phyloP scores from a whole-genome alignment of 2,888 invertebrate genomes.

The Eremobia ochroleuca region DNA sequence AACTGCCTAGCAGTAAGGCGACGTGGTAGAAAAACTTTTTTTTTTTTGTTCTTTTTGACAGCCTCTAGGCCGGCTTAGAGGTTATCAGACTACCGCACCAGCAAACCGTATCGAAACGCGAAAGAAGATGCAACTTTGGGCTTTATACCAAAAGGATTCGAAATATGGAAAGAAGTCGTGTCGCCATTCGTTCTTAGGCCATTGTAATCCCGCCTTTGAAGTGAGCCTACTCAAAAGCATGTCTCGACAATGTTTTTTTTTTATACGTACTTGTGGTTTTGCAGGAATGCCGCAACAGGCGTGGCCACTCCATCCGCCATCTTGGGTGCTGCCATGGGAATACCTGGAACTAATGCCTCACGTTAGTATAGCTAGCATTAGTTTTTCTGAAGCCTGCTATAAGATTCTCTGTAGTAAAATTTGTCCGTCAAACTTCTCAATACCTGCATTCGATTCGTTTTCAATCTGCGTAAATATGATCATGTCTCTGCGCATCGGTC shows the following conservation, averaged over 20 bases:
- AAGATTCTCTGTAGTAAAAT: background rate
- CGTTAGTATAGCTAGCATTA: constrained; percentile 74
- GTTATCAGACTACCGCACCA: background rate
- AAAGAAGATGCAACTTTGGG: background rate
- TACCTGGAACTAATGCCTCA: constrained; percentile 84
- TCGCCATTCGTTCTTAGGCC: background rate
- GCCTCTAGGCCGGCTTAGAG: background rate
- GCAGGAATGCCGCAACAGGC: constrained; percentile 83
- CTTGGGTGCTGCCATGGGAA: constrained; percentile 94
- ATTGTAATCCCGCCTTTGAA: background rate
- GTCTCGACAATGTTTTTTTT: background rate
- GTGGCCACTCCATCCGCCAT: constrained; percentile 92
- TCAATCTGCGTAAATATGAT: too few relatives aligned
- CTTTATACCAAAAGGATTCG: background rate
- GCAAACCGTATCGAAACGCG: background rate
- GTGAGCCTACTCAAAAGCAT: background rate
- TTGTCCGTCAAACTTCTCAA: too few relatives aligned
- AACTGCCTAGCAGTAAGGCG: background rate
- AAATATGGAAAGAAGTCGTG: too few relatives aligned
- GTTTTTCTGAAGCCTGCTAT: background rate
- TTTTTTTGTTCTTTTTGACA: background rate
- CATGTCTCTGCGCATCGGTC: too few relatives aligned
- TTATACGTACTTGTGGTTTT: background rate
- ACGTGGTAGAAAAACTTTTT: background rate
- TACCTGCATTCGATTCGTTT: too few relatives aligned